Evolutionary conservation across 2,888 invertebrate species (phyloP), one percentile per base, ranked within the genome.

Genomic region (Eurytoma californica): DNA sequence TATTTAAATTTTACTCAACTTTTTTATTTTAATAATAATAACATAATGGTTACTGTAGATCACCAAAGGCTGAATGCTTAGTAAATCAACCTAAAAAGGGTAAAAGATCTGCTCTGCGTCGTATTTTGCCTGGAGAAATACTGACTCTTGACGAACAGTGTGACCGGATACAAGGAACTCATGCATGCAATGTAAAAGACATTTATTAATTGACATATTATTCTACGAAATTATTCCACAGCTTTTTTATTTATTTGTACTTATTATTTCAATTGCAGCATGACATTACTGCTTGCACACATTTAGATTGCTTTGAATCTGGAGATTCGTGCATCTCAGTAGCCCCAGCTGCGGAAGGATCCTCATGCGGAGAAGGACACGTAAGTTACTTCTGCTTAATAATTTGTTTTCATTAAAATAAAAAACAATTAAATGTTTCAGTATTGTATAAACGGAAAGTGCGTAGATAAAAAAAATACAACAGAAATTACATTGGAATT

Each of bases 261-360:
- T 30, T 30, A 7, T 39, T 39, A 7, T 39, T 55, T 67, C 61
- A 28, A 76, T 91, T 92, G 61, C 92, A 96, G 97, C 96, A 96
- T 92, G 97, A 97, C 88, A 95, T 96, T 90, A 92, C 96, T 39
- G 97, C 97, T 39, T 97, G 97, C 89, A 95, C 96, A 49, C 96
- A 96, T 91, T 91, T 97, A 83, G 96, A 97, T 91, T 97, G 97
- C 90, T 96, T 96, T 89, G 95, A 80, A 7, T 67, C 75, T 85
- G 66, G 28, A 84, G 97, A 96, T 24, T 95, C 95, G 90, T 97
- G 97, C 91, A 95, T 95, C 77, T 96, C 97, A 79, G 95, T 96
- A 91, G 92, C 97, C 84, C 97, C 97, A 5, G 97, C 97, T 16
- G 97, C 97, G 1, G 97, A 97, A 91, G 97, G 97, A 24, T 97